Evolutionary conservation across 2,888 invertebrate species (phyloP).

Genomic region (Stramonita haemastoma): DNA sequence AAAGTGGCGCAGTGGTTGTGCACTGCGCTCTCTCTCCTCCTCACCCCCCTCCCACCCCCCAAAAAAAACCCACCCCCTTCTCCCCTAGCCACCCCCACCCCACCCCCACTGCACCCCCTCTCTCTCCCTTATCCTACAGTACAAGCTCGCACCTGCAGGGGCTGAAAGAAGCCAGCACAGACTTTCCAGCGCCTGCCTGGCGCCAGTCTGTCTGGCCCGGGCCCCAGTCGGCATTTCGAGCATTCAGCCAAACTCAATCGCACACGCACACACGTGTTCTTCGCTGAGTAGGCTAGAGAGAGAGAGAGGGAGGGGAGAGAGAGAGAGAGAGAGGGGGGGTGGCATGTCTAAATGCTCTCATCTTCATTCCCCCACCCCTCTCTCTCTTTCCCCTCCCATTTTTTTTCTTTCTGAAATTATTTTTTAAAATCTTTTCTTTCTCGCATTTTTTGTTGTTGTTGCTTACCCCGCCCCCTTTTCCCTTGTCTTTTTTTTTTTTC

Average conservation of each 20-base stretch:
- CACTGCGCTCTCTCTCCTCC: background rate
- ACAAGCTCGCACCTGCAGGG: constrained; percentile 17
- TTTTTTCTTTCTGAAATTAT: background rate
- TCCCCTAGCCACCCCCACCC: background rate
- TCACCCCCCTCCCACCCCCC: background rate
- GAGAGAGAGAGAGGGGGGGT: no score
- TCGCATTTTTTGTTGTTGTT: background rate
- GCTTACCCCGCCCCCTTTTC: background rate
- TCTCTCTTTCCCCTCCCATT: background rate
- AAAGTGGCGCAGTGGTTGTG: no score
- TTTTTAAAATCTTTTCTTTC: background rate
- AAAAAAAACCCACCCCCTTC: background rate
- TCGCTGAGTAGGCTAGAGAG: no score
- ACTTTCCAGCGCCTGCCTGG: constrained; percentile 39
- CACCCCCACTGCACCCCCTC: background rate
- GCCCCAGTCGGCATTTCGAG: constrained; percentile 43
- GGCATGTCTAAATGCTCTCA: constrained; percentile 15
- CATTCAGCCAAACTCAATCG: constrained; percentile 36
- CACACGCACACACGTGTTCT: constrained; percentile 30
- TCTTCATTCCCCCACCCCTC: background rate
- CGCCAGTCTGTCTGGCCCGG: constrained; percentile 51
- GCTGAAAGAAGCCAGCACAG: constrained; percentile 15
- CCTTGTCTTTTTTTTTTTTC: background rate
- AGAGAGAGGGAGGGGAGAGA: no score
- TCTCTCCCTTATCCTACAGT: no score